Evolutionary conservation across 2,888 invertebrate species (phyloP), one percentile per base, ranked within the genome.

Genomic region (Rotaria macrura): DNA sequence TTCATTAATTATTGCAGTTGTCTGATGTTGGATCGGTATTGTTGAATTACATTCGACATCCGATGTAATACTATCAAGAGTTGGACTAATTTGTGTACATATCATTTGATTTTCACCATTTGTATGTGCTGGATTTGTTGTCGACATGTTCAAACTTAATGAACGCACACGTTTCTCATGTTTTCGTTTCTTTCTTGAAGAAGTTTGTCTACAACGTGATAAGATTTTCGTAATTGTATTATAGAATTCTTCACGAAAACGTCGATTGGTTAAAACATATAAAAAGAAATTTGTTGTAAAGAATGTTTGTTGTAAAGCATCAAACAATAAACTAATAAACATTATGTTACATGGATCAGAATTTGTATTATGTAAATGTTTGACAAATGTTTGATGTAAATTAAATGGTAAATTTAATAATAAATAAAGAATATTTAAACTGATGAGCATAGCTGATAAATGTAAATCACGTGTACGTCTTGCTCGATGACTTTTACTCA

Each of bases 221-320:
- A 79, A 14, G 5, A 79, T 43, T 40, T n/a, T 79, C 7, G 6
- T n/a, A 25, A 43, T n/a, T 40, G 79, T n/a, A n/a, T 43, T 79
- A 43, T 43, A 79, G 23, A 79, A 79, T 79, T 79, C 79, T 79
- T 79, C 79, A 10, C 79, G 43, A 79, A 79, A 79, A 43, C 79
- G 40, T 79, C 79, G 40, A 79, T 79, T 79, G 43, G 79, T 79
- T 79, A 79, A 43, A n/a, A 79, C 79, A 14, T 79, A 79, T 43
- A 79, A 43, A n/a, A 79, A 79, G n/a, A 79, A 79, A 79, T 79
- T 79, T 9, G 43, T 43, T 10, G 79, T n/a, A 43, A 79, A 79
- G n/a, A 43, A 79, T 43, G 79, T 43, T 43, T 43, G 40, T 43
- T 79, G 79, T n/a, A 79, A 43, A 10, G n/a, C 10, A 43, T 79